A percentile compares a stretch with the other conserved stretches of the same genome.
phyloP scores from a whole-genome alignment of 2,888 invertebrate genomes.

The Mimas tiliae region DNA sequence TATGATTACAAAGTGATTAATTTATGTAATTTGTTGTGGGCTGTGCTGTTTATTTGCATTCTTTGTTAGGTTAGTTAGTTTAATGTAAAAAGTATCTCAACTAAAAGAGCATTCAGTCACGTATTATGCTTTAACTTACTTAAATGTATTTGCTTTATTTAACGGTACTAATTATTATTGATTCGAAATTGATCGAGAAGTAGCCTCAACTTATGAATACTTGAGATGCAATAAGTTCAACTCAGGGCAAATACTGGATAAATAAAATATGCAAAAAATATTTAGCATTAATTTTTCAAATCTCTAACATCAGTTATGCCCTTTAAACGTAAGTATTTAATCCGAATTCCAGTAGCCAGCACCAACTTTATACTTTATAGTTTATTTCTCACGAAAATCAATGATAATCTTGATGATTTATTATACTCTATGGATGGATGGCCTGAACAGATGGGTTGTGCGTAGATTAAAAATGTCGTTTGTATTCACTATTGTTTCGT shows the following conservation, averaged over 20 bases:
- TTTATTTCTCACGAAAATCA: conserved; percentile 2
- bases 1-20: conserved; percentile 20
- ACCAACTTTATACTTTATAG: conserved; percentile 1
- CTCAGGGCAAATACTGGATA: too few relatives aligned
- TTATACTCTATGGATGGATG: conserved; percentile 4
- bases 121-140: not conserved
- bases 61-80: not conserved
- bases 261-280: too few relatives aligned
- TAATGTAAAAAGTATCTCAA: not conserved
- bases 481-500: conserved; percentile 43
- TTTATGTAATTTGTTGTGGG: conserved; percentile 15
- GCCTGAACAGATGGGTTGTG: conserved; percentile 10
- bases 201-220: too few relatives aligned
- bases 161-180: not conserved
- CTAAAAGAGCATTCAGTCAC: conserved; percentile 11
- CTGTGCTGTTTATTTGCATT: conserved; percentile 4
- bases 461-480: conserved; percentile 63
- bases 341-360: not conserved
- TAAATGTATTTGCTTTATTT: not conserved
- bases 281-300: too few relatives aligned
- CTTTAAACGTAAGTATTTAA: not conserved
- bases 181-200: not conserved
- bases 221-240: too few relatives aligned
- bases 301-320: too few relatives aligned
- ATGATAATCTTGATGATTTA: conserved; percentile 20